Evolutionary conservation across 2,113 vertebrate species (phyloP).

Genomic region (Mustelus asterias): DNA sequence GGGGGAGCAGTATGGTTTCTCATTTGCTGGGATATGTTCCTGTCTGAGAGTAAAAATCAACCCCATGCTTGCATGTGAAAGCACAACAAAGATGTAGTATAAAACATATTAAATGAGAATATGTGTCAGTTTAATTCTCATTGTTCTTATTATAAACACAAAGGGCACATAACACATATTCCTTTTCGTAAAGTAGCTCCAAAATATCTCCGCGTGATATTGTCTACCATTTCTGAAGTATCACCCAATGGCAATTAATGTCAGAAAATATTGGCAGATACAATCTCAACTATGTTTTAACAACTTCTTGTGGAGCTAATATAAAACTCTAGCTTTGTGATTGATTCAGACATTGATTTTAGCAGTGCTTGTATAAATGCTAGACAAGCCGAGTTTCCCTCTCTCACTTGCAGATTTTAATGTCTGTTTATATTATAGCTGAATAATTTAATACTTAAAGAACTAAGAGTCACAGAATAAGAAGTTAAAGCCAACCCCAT

Average conservation of each 20-base stretch:
- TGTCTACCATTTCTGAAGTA: background rate
- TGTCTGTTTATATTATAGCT: background rate
- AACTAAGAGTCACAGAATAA: background rate
- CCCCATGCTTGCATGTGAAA: background rate
- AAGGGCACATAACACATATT: background rate
- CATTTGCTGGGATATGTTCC: background rate
- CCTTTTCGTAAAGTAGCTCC: background rate
- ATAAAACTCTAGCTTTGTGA: background rate
- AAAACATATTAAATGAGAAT: background rate
- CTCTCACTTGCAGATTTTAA: background rate
- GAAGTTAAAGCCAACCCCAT: background rate
- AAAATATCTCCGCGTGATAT: background rate
- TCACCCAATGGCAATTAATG: background rate
- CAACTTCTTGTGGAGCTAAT: background rate
- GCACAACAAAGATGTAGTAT: background rate
- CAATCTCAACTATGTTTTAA: background rate
- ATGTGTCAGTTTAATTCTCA: background rate
- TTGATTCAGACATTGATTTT: background rate
- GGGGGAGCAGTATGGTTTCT: background rate
- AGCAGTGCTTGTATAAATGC: background rate
- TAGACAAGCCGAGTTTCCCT: background rate
- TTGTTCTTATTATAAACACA: background rate
- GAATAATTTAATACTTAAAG: background rate
- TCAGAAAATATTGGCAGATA: background rate
- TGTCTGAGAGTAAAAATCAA: background rate